These are phyloP conservation scores for Parthenolecanium corni DNA, from an alignment of 2,888 invertebrate species.

Conservation along the genomic window DNA sequence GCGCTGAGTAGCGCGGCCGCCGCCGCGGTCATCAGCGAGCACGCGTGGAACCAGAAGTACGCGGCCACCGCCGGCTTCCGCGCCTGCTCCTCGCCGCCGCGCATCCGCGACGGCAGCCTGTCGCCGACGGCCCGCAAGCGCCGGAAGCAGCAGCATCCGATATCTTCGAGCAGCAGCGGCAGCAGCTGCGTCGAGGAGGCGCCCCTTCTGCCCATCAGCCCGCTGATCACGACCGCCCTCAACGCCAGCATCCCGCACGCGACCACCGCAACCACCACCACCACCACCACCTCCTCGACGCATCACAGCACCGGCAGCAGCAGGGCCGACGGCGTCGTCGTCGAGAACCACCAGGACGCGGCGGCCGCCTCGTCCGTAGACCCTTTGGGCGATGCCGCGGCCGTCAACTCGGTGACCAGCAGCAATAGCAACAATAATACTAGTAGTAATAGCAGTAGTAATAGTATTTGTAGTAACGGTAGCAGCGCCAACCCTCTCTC, in stretches of 20 bases:
- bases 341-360: conserved; percentile 18
- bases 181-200: conserved; percentile 19
- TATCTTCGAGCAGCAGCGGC: too few species aligned
- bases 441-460: too few species aligned
- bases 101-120: conserved; percentile 30
- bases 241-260: not conserved
- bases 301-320: too few species aligned
- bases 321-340: too few species aligned
- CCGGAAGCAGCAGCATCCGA: conserved; percentile 29
- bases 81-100: conserved; percentile 25
- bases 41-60: conserved; percentile 30
- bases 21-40: conserved; percentile 16
- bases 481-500: not conserved
- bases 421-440: too few species aligned
- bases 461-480: not conserved
- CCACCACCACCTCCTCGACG: not conserved
- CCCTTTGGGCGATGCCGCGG: conserved; percentile 6
- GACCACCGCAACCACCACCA: not conserved
- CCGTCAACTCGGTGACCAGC: conserved; percentile 9
- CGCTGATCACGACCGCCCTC: not conserved
- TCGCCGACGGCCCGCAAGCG: conserved; percentile 32
- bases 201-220: not conserved
- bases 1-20: conserved; percentile 26
- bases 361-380: not conserved
- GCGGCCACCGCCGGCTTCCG: conserved; percentile 15